These are phyloP conservation scores for Echinometra lucunter DNA, from an alignment of 53 echinoderm and acorn worm genomes.

Conservation along the genomic window DNA sequence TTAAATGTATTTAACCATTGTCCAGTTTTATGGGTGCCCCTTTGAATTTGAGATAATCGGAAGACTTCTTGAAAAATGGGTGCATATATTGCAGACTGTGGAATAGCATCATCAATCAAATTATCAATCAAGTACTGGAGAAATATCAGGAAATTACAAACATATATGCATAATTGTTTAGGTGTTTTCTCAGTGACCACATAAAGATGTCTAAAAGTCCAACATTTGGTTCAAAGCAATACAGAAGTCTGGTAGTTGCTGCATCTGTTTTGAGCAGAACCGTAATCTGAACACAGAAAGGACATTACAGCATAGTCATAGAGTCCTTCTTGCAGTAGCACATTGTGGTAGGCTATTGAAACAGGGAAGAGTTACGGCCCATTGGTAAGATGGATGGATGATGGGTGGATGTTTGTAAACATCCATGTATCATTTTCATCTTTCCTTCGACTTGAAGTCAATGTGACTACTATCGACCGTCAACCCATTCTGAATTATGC, in stretches of 20 bases:
- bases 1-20: neutral
- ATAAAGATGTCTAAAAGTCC: no score
- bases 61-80: neutral
- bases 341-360: no score
- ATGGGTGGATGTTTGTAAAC: constrained; percentile 58
- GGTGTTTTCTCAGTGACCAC: no score
- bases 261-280: no score
- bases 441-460: constrained; percentile 18
- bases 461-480: constrained; percentile 29
- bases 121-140: no score
- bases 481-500: constrained; percentile 13
- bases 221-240: no score
- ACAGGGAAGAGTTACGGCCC: constrained; percentile 4
- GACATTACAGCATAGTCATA: neutral
- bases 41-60: neutral
- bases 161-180: no score
- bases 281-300: neutral
- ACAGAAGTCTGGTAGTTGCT: no score
- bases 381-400: constrained; percentile 56
- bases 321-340: neutral
- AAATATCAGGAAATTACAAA: no score
- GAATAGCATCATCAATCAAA: neutral
- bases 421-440: constrained; percentile 65
- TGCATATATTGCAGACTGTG: neutral
- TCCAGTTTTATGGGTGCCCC: neutral